Evolutionary conservation across 2,797 vertebrate species (phyloP).

Genomic region (Epinephelus awoara): DNA sequence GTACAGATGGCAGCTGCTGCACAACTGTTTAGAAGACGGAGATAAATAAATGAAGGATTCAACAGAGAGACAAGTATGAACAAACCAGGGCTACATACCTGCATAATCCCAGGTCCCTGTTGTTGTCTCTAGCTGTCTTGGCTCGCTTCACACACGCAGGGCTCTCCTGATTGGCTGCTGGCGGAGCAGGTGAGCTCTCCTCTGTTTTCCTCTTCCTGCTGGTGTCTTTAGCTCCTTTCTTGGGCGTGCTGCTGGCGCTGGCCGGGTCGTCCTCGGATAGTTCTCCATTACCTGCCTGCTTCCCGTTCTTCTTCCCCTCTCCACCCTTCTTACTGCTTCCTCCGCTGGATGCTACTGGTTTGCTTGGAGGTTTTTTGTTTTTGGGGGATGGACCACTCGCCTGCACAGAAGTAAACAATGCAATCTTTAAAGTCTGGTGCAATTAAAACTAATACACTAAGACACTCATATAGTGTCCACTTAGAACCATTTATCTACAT

Average conservation of each 20-base stretch:
- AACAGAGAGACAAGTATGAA: constrained; percentile 40
- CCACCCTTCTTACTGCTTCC: constrained; percentile 86
- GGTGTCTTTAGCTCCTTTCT: constrained; percentile 90
- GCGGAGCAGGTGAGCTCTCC: constrained; percentile 83
- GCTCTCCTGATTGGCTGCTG: constrained; percentile 89
- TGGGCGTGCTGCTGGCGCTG: constrained; percentile 89
- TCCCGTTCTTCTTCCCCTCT: constrained; percentile 92
- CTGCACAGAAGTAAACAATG: constrained; percentile 77
- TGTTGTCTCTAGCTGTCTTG: constrained; percentile 92
- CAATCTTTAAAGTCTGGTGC: background rate
- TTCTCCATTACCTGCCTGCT: constrained; percentile 88
- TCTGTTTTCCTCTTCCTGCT: constrained; percentile 93
- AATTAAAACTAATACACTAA: constrained; percentile 5
- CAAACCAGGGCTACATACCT: constrained; percentile 83
- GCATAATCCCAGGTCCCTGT: constrained; percentile 95
- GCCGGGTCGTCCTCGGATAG: constrained; percentile 90
- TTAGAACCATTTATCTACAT: background rate
- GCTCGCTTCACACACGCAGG: constrained; percentile 91
- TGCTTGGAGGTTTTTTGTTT: constrained; percentile 92
- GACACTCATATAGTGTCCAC: too few species aligned
- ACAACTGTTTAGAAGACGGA: constrained; percentile 2
- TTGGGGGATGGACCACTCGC: constrained; percentile 95
- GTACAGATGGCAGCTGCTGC: background rate
- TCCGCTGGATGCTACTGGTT: constrained; percentile 78
- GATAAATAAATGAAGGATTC: constrained; percentile 12